A percentile compares a stretch with the other conserved stretches of the same genome.
These are phyloP conservation scores for Melanerpes formicivorus DNA, from an alignment of 2,113 vertebrate species.

Conservation along the genomic window DNA sequence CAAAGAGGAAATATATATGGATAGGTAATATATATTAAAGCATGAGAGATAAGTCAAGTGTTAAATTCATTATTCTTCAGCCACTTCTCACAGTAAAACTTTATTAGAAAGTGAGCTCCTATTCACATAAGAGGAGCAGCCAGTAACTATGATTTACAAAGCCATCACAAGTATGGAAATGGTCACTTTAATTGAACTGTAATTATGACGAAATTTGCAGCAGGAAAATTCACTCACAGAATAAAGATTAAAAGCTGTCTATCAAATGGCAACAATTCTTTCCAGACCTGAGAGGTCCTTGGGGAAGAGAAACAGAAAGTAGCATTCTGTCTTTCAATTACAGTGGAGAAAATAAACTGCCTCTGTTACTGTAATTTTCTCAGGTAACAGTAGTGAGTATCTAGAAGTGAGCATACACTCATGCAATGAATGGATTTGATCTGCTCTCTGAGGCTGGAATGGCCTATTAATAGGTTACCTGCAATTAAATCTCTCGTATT, in stretches of 20 bases:
- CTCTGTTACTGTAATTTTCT: not conserved
- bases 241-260: slow-evolving; percentile 41
- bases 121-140: not conserved
- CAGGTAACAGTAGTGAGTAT: not conserved
- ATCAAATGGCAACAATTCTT: not conserved
- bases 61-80: slow-evolving; percentile 21
- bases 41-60: not conserved
- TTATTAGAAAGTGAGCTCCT: slow-evolving; percentile 16
- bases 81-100: not conserved
- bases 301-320: not conserved
- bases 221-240: slow-evolving; percentile 44
- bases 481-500: not conserved
- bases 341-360: not conserved
- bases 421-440: not conserved
- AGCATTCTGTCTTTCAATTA: not conserved
- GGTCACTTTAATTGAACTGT: slow-evolving; percentile 31
- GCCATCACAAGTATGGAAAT: slow-evolving; percentile 33
- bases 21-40: not conserved
- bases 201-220: slow-evolving; percentile 49
- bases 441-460: not conserved
- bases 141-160: slow-evolving; percentile 37
- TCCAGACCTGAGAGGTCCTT: not conserved
- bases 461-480: not conserved
- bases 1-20: not conserved
- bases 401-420: not conserved